Base-by-base conservation (phyloP, 2,888 invertebrate genomes). In the Physocephala rufipes region DNA sequence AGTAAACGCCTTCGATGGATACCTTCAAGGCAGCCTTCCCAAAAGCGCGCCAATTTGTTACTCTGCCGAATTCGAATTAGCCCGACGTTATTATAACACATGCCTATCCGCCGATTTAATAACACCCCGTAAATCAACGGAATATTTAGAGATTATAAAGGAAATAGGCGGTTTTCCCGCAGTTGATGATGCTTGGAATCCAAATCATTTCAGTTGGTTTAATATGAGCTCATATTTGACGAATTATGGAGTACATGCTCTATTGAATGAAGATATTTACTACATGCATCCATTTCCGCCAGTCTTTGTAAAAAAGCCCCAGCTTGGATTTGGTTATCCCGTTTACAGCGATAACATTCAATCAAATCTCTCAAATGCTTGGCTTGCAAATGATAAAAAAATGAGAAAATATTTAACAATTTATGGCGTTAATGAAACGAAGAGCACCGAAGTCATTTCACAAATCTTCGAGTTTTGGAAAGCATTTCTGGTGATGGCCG, bases 131-230 rank as follows among this genome's bases (percentile, higher is more conserved):
- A 81, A 78, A 5, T 79, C 79, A 5, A 71, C 78, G 49, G 82
- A 80, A 69, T 84, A 83, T 76, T 74, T 84, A 65, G 67, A 74
- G 28, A 78, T 82, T 58, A 77, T 84, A 73, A 79, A 78, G 63
- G 73, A 78, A 2, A 77, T 84, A 58, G 84, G 85, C 65, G 84
- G 84, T 1, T 85, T 85, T 65, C 84, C 84, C 2, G 85, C 85
- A 0, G 73, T 85, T 0, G 80, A 84, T 26, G 71, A 74, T 0
- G 30, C 75, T 0, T 79, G 82, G 83, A 73, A 77, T 24, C 72
- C 78, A 1, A 71, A 78, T 2, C 77, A 74, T 4, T 84, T 85
- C 28, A 79, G 81, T 68, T 84, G 85, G 85, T 82, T 84, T 43
- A 85, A 84, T 65, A 85, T 84, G 84, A 83, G 81, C 68, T 77